These are phyloP conservation scores for Cistogaster globosa DNA, from an alignment of 2,888 invertebrate species.

Conservation along the genomic window DNA sequence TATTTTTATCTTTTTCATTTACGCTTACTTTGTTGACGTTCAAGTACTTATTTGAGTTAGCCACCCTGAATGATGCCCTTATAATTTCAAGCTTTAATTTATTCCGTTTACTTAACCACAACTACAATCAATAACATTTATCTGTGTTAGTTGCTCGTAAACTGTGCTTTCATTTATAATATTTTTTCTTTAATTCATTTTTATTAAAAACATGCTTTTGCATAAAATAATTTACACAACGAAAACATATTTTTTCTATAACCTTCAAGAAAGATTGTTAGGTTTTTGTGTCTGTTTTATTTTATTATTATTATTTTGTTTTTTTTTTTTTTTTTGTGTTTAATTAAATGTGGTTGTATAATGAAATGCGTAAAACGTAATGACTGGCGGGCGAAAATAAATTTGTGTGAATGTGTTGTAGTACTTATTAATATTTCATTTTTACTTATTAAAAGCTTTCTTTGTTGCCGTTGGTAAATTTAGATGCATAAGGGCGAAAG, in stretches of 20 bases:
- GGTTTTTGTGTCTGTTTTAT: neutral
- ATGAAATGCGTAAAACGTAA: slow-evolving; percentile 9
- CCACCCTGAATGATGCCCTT: too few relatives aligned
- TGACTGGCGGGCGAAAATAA: slow-evolving; percentile 21
- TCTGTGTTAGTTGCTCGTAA: slow-evolving; percentile 24
- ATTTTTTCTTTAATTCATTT: slow-evolving; percentile 10
- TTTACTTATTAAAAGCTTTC: too few relatives aligned
- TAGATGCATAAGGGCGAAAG: too few relatives aligned
- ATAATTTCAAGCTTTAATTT: too few relatives aligned
- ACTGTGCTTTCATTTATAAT: slow-evolving; percentile 20
- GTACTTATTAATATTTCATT: too few relatives aligned
- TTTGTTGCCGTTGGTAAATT: too few relatives aligned
- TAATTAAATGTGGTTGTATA: slow-evolving; percentile 56
- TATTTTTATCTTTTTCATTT: too few relatives aligned
- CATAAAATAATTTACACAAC: slow-evolving; percentile 61
- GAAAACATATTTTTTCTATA: slow-evolving; percentile 12
- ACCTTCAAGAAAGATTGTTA: slow-evolving; percentile 18
- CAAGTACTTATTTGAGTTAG: too few relatives aligned
- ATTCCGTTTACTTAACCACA: neutral
- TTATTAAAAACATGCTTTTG: slow-evolving; percentile 57
- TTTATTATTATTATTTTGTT: neutral
- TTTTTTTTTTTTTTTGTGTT: slow-evolving; percentile 40
- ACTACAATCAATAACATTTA: slow-evolving; percentile 49
- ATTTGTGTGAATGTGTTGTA: too few relatives aligned
- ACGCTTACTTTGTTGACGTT: too few relatives aligned